Percentiles rank a stretch among this genome's conserved stretches.
Evolutionary conservation across 2,113 vertebrate genomes (phyloP).

Genomic region (Ceyx margarethae): DNA sequence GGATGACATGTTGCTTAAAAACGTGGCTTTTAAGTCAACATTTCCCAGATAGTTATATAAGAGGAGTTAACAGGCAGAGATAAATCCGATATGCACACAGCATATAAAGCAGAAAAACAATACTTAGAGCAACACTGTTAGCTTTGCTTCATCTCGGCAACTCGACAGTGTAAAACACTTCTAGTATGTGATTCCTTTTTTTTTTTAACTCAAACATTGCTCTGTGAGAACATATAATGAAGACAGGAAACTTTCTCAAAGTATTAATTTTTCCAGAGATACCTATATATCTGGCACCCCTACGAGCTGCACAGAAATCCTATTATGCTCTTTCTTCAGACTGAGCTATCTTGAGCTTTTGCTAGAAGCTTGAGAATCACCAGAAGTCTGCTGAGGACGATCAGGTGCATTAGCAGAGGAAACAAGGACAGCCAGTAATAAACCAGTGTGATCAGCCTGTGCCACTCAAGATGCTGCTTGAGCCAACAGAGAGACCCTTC

Average conservation of each 20-base stretch:
- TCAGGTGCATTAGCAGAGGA: not conserved
- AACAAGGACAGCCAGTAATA: not conserved
- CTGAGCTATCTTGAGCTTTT: not conserved
- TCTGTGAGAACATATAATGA: not conserved
- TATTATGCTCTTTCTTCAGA: not conserved
- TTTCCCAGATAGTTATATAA: constrained; percentile 22
- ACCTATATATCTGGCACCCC: not conserved
- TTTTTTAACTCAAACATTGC: not conserved
- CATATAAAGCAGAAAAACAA: not conserved
- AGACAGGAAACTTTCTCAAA: not conserved
- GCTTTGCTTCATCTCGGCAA: not conserved
- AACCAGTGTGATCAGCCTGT: not conserved
- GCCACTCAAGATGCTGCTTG: not conserved
- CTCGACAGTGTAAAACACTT: not conserved
- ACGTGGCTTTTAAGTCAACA: not conserved
- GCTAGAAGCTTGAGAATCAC: not conserved
- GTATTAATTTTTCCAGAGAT: not conserved
- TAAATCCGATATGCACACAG: not conserved
- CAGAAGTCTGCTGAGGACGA: not conserved
- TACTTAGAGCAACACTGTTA: not conserved
- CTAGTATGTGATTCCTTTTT: not conserved
- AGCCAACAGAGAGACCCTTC: constrained; percentile 16
- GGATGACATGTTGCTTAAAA: not conserved
- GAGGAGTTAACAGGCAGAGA: not conserved
- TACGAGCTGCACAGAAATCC: not conserved